Evolutionary conservation across 2,888 invertebrate genomes (phyloP), one percentile per base, ranked within the genome.

Genomic region (Venusia cambrica): DNA sequence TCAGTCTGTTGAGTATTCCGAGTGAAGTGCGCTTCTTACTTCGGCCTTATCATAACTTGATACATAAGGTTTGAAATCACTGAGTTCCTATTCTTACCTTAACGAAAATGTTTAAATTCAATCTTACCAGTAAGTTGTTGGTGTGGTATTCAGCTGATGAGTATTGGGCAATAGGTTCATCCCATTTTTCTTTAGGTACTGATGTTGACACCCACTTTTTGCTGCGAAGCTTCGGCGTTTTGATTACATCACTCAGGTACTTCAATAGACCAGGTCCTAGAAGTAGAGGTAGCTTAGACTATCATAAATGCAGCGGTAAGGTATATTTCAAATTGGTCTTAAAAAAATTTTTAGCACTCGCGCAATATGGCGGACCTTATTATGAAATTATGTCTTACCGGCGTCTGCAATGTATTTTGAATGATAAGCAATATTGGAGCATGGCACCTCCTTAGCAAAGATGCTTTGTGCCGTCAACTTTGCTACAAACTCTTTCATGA

Each of bases 381-480:
- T n/a, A n/a, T n/a, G n/a, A n/a, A n/a, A n/a, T n/a, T n/a, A n/a
- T n/a, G n/a, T n/a, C n/a, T n/a, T 57, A 65, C 78, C 90, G 24
- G 91, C 90, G 28, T 88, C 81, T 1, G 89, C 87, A 50, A 97
- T 94, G 55, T 94, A 94, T 34, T 90, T 89, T 29, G 95, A 95
- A 70, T 97, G 96, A 63, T 95, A 97, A 0, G 97, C 94, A 44
- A 95, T 93, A 56, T 95, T 94, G n/a, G 93, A 90, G 44, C 93
- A 93, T n/a, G 72, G 65, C 0, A 75, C 73, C 51, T 70, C 69
- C 29, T 65, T 76, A 0, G 74, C 78, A 32, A 81, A 81, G 2
- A 77, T 60, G 1, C 69, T 68, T 5, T 60, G 51, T 1, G 49
- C 54, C 0, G 58, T 65, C 90, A 81, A 46, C 7, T 70, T 54